phyloP scores from a whole-genome alignment of 2,888 invertebrate genomes.

The Sinohyriopsis cumingii region DNA sequence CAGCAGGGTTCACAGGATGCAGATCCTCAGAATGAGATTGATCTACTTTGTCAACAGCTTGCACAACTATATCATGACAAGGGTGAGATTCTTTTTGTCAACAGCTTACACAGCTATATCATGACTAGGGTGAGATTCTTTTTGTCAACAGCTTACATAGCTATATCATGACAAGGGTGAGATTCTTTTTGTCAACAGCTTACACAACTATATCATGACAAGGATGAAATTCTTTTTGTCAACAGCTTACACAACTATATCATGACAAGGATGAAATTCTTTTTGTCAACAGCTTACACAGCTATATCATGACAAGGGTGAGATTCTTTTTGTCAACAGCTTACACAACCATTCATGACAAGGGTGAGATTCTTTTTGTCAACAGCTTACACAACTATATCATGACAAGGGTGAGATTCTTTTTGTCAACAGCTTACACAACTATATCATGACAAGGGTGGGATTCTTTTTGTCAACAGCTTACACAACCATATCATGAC shows the following conservation, averaged over 20 bases:
- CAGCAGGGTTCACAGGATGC: slow-evolving; percentile 64
- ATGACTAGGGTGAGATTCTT: slow-evolving; percentile 67
- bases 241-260: slow-evolving; percentile 72
- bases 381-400: slow-evolving; percentile 72
- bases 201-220: slow-evolving; percentile 72
- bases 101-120: slow-evolving; percentile 71
- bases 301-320: slow-evolving; percentile 71
- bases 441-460: slow-evolving; percentile 71
- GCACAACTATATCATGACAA: slow-evolving; percentile 71
- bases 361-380: slow-evolving; percentile 59
- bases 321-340: slow-evolving; percentile 60
- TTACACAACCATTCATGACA: slow-evolving; percentile 71
- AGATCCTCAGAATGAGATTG: slow-evolving; percentile 68
- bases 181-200: slow-evolving; percentile 64
- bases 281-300: slow-evolving; percentile 70
- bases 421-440: slow-evolving; percentile 70
- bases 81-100: slow-evolving; percentile 67
- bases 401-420: slow-evolving; percentile 67
- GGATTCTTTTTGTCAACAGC: slow-evolving; percentile 64
- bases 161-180: slow-evolving; percentile 71
- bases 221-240: slow-evolving; percentile 58
- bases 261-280: slow-evolving; percentile 67
- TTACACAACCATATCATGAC: slow-evolving; percentile 72
- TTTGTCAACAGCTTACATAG: slow-evolving; percentile 71
- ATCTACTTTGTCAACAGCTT: slow-evolving; percentile 71